These are phyloP conservation scores for Bothrops jararaca DNA, from an alignment of 2,113 vertebrate species.

Conservation along the genomic window DNA sequence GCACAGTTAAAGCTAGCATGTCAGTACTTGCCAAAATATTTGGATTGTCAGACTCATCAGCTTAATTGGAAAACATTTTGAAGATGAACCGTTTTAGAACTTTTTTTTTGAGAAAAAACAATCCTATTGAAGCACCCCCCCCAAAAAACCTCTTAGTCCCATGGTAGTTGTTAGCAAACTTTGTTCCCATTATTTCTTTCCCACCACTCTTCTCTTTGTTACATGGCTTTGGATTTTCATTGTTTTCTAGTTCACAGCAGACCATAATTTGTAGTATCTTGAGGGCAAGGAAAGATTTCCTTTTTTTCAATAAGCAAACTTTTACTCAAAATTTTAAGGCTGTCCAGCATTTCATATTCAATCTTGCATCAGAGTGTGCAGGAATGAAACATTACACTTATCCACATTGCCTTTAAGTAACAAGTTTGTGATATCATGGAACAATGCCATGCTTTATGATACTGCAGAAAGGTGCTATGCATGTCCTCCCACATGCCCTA, in stretches of 20 bases:
- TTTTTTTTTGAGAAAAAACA: not conserved
- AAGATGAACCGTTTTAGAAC: not conserved
- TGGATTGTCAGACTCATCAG: not conserved
- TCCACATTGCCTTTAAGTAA: not conserved
- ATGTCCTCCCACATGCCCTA: not conserved
- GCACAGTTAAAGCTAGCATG: not conserved
- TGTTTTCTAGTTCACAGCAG: not conserved
- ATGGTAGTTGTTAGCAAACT: not conserved
- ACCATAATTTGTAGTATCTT: not conserved
- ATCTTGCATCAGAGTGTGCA: not conserved
- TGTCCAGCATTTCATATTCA: not conserved
- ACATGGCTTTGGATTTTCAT: not conserved
- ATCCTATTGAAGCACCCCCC: not conserved
- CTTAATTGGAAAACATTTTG: not conserved
- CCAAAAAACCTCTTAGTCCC: not conserved
- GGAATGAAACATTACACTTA: not conserved
- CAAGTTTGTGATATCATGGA: not conserved
- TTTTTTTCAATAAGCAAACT: not conserved
- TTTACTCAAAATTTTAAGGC: not conserved
- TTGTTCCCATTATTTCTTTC: not conserved
- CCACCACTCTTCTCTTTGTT: not conserved
- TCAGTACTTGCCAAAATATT: not conserved
- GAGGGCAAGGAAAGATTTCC: not conserved
- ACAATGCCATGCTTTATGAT: not conserved
- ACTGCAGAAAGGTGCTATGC: not conserved